phyloP scores from a whole-genome alignment of 2,888 invertebrate genomes.

The Philhelius pedissequus region DNA sequence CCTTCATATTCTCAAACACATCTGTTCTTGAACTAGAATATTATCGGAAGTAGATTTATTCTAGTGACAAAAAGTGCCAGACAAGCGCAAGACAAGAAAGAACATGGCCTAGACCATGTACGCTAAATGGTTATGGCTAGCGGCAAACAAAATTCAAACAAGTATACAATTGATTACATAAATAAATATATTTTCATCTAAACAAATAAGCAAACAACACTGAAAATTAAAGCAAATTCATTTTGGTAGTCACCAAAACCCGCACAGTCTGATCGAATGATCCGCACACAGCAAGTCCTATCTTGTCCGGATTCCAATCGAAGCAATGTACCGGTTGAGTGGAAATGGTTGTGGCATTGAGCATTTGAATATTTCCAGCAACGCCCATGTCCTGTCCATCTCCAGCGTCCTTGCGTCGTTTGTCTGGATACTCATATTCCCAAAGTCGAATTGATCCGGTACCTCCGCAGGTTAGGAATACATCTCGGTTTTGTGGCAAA shows the following conservation, averaged over 20 bases:
- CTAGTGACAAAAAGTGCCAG: too few species aligned
- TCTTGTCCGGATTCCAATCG: constrained; percentile 95
- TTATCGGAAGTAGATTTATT: too few species aligned
- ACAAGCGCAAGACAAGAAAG: too few species aligned
- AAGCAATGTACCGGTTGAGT: constrained; percentile 93
- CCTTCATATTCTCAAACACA: too few species aligned
- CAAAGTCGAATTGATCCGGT: constrained; percentile 94
- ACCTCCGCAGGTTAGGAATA: constrained; percentile 95
- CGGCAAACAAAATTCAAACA: too few species aligned
- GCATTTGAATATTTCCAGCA: constrained; percentile 85
- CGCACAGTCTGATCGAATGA: constrained; percentile 95
- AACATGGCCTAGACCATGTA: too few species aligned
- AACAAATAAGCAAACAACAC: constrained; percentile 16
- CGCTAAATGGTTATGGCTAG: too few species aligned
- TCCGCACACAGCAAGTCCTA: constrained; percentile 92
- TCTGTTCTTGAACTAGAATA: too few species aligned
- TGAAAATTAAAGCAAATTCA: constrained; percentile 83
- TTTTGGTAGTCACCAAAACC: constrained; percentile 92
- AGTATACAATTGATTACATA: not conserved
- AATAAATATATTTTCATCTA: constrained; percentile 27
- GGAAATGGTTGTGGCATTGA: constrained; percentile 90
- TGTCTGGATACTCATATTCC: constrained; percentile 95
- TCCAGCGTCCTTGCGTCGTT: constrained; percentile 84
- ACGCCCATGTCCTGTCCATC: constrained; percentile 88
- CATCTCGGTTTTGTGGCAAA: constrained; percentile 95